Conservation (phyloP, 2,113 vertebrate genomes). For the Solea solea region DNA sequence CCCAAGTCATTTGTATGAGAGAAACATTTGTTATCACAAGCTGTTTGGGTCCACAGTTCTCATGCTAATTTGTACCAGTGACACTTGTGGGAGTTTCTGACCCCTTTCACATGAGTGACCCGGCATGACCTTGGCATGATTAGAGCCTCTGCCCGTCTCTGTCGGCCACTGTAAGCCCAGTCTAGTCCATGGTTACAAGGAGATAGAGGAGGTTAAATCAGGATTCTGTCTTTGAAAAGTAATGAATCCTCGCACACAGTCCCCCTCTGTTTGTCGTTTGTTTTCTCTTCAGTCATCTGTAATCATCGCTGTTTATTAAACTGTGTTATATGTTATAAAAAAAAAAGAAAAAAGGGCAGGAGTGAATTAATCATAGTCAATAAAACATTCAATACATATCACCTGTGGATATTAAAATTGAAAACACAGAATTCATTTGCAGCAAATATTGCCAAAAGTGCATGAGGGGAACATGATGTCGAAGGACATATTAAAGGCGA, state of each 20-base stretch:
- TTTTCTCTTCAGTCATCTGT: slow-evolving; percentile 1
- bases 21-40: neutral
- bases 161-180: slow-evolving; percentile 15
- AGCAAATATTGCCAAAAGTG: slow-evolving; percentile 30
- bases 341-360: neutral
- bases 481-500: slow-evolving; percentile 48
- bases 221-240: slow-evolving; percentile 20
- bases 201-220: slow-evolving; percentile 3
- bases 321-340: neutral
- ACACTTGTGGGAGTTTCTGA: slow-evolving; percentile 62
- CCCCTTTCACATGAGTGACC: slow-evolving; percentile 67
- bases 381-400: neutral
- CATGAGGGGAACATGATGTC: slow-evolving; percentile 41
- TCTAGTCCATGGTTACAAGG: slow-evolving; percentile 21
- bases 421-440: slow-evolving; percentile 27
- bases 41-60: slow-evolving; percentile 23
- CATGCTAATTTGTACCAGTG: slow-evolving; percentile 40
- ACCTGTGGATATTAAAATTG: slow-evolving; percentile 17
- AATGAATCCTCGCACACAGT: neutral
- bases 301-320: slow-evolving; percentile 24
- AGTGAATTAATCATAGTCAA: slow-evolving; percentile 19
- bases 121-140: slow-evolving; percentile 61
- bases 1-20: slow-evolving; percentile 18
- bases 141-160: slow-evolving; percentile 33
- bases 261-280: no score